Base-by-base conservation (phyloP, 1,140 invertebrate species). In the Cataglyphis hispanica region DNA sequence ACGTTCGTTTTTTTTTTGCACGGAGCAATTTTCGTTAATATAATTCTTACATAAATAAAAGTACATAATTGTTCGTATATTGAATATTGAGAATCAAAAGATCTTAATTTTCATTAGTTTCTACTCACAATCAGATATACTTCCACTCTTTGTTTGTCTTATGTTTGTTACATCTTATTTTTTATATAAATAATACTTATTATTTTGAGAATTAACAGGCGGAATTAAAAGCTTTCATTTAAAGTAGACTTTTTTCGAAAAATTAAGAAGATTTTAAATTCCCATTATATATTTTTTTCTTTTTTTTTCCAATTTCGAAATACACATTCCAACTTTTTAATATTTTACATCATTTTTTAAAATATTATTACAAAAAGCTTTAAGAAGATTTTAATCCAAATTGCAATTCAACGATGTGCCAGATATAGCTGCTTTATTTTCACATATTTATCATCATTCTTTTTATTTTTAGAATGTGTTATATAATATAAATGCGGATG, bases 171-270 rank as follows among this genome's bases (percentile, higher is more conserved):
- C 22, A 56, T 58, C 22, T 27, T 22, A 50, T 8, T 58, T 37
- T 37, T 1, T 75, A 46, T 46, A 46, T 46, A 60, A 75, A 58
- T 75, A 75, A 60, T 75, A n/a, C 25, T 75, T 60, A 19, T 5
- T 34, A 19, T 40, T 60, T 8, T 56, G 70, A 56, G 7, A 75
- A 37, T 7, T 75, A 56, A 56, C n/a, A 46, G 0, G 19, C 6
- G 8, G 2, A n/a, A n/a, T n/a, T 5, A 27, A 60, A 60, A 8
- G 13, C 53, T 19, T 75, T 10, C 31, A 16, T 74, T 34, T 74
- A 40, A 60, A 40, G 8, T 1, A 6, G 13, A 1, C 34, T 43
- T 43, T 13, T 76, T 25, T 43, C n/a, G 3, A 37, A 27, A 61
- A 76, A 6, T 0, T 31, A 43, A 40, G 4, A 25, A 19, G 1